phyloP scores from a whole-genome alignment of 2,888 invertebrate species.

The Biston betularia region DNA sequence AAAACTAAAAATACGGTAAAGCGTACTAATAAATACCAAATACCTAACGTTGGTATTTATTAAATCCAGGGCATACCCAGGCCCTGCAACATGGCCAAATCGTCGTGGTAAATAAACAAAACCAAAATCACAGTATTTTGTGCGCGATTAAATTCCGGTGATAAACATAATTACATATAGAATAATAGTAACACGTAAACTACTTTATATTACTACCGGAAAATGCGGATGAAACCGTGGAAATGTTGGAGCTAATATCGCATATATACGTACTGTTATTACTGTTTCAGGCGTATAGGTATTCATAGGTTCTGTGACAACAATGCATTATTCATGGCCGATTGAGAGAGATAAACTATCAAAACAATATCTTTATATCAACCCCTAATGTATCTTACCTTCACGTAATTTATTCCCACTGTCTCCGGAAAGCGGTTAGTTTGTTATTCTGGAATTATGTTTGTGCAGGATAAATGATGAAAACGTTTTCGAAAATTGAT shows the following conservation, averaged over 20 bases:
- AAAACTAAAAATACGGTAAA: too few relatives aligned
- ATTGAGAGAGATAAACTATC: constrained; percentile 52
- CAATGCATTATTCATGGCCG: constrained; percentile 72
- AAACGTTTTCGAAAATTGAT: constrained; percentile 30
- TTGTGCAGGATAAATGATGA: constrained; percentile 26
- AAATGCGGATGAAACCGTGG: too few relatives aligned
- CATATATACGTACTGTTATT: constrained; percentile 8
- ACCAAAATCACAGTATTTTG: too few relatives aligned
- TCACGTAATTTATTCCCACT: constrained; percentile 31
- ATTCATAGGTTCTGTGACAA: constrained; percentile 56
- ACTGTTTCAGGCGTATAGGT: constrained; percentile 16
- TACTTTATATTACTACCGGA: too few relatives aligned
- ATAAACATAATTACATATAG: too few relatives aligned
- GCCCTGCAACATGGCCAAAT: too few relatives aligned
- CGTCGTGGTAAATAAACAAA: too few relatives aligned
- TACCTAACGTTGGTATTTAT: too few relatives aligned
- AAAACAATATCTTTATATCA: constrained; percentile 43
- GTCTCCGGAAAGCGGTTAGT: constrained; percentile 22
- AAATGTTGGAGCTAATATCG: background rate
- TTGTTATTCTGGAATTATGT: constrained; percentile 34
- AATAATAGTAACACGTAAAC: too few relatives aligned
- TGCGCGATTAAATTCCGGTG: too few relatives aligned
- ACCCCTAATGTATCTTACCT: constrained; percentile 39
- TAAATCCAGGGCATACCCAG: too few relatives aligned
- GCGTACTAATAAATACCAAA: too few relatives aligned